These are phyloP conservation scores for Pseudolaguvia tuberculata DNA, from an alignment of 2,113 vertebrate species.

Conservation along the genomic window DNA sequence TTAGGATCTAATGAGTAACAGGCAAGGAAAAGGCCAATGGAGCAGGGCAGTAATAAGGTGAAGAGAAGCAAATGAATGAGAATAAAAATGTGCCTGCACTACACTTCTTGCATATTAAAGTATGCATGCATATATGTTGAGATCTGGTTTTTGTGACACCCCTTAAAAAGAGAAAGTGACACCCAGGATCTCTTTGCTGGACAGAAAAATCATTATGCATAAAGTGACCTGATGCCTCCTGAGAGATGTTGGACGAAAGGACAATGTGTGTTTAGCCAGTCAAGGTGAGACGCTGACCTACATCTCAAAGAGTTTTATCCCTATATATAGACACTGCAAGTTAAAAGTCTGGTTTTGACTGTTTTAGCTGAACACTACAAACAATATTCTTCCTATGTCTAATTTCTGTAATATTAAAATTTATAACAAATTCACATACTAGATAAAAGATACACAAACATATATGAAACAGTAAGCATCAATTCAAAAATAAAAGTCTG, in stretches of 20 bases:
- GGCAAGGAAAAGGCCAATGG: constrained; percentile 8
- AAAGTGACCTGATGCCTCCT: constrained; percentile 40
- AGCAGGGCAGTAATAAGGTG: constrained; percentile 6
- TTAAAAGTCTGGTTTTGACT: neutral
- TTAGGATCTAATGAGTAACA: neutral
- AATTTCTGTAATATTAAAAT: no score
- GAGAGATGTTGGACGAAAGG: constrained; percentile 19
- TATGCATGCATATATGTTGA: neutral
- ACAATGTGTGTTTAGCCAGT: neutral
- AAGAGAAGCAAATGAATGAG: constrained; percentile 9
- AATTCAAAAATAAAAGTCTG: no score
- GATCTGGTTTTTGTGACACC: neutral
- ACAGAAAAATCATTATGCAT: constrained; percentile 24
- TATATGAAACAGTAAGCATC: no score
- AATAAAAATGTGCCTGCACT: constrained; percentile 5
- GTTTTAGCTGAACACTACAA: neutral
- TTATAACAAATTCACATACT: no score
- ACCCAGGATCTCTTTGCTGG: neutral
- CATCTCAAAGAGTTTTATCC: constrained; percentile 9
- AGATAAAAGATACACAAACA: no score
- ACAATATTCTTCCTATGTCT: no score
- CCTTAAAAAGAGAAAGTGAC: neutral
- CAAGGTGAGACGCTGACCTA: constrained; percentile 7
- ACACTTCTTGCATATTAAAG: constrained; percentile 5
- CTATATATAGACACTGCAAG: neutral